Conservation (phyloP, 1,140 invertebrate species). For the Anadara kagoshimensis region DNA sequence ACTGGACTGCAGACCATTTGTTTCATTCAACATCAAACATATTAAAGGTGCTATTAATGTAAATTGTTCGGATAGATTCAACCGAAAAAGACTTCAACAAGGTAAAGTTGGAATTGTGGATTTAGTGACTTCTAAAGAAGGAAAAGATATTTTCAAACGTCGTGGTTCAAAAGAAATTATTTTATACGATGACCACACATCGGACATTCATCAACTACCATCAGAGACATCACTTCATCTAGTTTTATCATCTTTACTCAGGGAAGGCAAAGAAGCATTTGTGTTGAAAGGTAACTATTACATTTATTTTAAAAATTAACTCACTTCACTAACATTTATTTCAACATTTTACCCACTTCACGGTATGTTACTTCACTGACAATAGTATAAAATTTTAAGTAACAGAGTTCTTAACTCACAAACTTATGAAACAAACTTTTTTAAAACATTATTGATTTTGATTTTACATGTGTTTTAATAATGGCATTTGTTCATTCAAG, state of each 20-base stretch:
- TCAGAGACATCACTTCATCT: conserved; percentile 80
- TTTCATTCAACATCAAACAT: conserved; percentile 83
- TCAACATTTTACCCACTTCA: too few species aligned
- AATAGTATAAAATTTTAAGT: too few species aligned
- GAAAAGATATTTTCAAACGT: conserved; percentile 80
- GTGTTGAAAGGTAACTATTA: conserved; percentile 80
- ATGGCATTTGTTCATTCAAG: too few species aligned
- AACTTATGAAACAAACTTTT: too few species aligned
- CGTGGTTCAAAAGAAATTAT: conserved; percentile 76
- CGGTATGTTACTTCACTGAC: too few species aligned
- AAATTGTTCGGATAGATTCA: conserved; percentile 85
- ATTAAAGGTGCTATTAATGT: conserved; percentile 84
- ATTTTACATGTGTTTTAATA: too few species aligned
- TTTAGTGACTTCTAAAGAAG: conserved; percentile 78
- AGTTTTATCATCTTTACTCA: conserved; percentile 81
- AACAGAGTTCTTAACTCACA: too few species aligned
- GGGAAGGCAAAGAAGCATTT: conserved; percentile 82
- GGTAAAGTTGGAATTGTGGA: conserved; percentile 82
- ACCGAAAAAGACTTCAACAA: conserved; percentile 80
- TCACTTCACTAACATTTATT: too few species aligned
- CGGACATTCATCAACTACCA: conserved; percentile 71
- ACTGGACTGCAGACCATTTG: conserved; percentile 84
- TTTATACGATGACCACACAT: conserved; percentile 81
- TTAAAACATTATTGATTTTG: too few species aligned
- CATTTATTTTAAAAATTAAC: too few species aligned